These are phyloP conservation scores for Tanytarsus gracilentus DNA, from an alignment of 2,888 invertebrate genomes.

Conservation along the genomic window DNA sequence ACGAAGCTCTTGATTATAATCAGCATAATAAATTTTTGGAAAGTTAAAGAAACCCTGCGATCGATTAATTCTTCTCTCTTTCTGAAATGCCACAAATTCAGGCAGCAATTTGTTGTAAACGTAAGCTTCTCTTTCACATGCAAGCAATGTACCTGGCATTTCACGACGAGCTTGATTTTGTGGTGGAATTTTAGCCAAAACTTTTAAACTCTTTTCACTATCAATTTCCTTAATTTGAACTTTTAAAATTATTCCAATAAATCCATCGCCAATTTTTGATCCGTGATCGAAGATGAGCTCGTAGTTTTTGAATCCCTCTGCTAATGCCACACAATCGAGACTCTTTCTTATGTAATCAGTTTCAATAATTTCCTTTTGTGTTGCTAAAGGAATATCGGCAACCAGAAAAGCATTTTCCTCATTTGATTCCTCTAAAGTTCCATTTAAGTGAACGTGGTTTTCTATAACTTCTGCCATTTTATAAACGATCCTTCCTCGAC, in stretches of 20 bases:
- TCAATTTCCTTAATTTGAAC: conserved; percentile 19
- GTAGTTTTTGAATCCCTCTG: conserved; percentile 28
- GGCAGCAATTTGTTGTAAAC: conserved; percentile 30
- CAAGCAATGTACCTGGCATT: conserved; percentile 24
- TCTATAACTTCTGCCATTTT: background rate
- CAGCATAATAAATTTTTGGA: conserved; percentile 30
- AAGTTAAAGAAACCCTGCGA: conserved; percentile 28
- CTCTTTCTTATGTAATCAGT: conserved; percentile 13
- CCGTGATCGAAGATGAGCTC: conserved; percentile 17
- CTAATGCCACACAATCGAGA: conserved; percentile 17
- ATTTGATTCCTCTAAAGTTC: background rate
- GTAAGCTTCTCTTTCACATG: conserved; percentile 30
- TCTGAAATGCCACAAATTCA: conserved; percentile 29
- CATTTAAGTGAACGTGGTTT: background rate
- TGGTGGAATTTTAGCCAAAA: conserved; percentile 30
- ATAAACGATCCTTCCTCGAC: background rate
- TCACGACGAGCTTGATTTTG: conserved; percentile 25
- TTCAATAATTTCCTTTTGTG: background rate
- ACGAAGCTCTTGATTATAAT: conserved; percentile 18
- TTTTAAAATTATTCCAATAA: conserved; percentile 28
- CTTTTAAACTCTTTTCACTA: conserved; percentile 8
- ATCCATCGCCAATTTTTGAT: conserved; percentile 28
- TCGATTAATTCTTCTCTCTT: conserved; percentile 17
- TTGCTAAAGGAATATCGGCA: background rate
- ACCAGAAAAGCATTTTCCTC: background rate